Percentiles rank a stretch among this genome's conserved stretches.
These are phyloP conservation scores for Acromyrmex charruanus DNA, from an alignment of 1,140 invertebrate genomes.

Conservation along the genomic window DNA sequence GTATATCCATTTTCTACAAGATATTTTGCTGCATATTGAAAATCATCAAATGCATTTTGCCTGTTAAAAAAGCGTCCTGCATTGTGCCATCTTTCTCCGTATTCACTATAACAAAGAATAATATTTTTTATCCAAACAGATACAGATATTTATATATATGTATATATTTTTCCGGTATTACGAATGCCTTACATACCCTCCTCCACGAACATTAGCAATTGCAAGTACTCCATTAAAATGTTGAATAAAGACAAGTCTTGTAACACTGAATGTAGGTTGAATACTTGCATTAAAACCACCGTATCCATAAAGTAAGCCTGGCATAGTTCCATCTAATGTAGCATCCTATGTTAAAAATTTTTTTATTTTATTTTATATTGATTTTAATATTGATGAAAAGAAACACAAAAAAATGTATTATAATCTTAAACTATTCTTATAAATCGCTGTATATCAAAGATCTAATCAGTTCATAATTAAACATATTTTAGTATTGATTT, in stretches of 20 bases:
- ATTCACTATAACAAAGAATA: slow-evolving; percentile 91
- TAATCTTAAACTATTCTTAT: not conserved
- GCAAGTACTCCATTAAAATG: slow-evolving; percentile 96
- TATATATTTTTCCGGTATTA: not conserved
- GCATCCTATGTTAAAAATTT: slow-evolving; percentile 85
- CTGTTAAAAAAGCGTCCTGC: slow-evolving; percentile 96
- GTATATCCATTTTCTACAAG: slow-evolving; percentile 95
- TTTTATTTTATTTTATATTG: not conserved
- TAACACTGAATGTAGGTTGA: slow-evolving; percentile 94
- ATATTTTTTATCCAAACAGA: not conserved
- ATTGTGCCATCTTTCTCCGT: slow-evolving; percentile 99
- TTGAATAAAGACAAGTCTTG: slow-evolving; percentile 95
- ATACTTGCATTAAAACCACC: slow-evolving; percentile 98
- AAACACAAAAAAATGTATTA: slow-evolving; percentile 50
- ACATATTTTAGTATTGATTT: slow-evolving; percentile 42
- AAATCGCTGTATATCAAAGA: not conserved
- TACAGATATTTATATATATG: not conserved
- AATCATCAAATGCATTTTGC: slow-evolving; percentile 99
- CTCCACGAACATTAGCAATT: slow-evolving; percentile 97
- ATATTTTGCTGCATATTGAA: slow-evolving; percentile 97
- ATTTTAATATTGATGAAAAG: not conserved
- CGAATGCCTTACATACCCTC: slow-evolving; percentile 90
- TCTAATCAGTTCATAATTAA: slow-evolving; percentile 26
- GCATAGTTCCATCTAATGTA: slow-evolving; percentile 90
- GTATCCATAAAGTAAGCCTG: slow-evolving; percentile 97